Conservation (phyloP, 2,888 invertebrate genomes). For the Dasysyrphus albostriatus region DNA sequence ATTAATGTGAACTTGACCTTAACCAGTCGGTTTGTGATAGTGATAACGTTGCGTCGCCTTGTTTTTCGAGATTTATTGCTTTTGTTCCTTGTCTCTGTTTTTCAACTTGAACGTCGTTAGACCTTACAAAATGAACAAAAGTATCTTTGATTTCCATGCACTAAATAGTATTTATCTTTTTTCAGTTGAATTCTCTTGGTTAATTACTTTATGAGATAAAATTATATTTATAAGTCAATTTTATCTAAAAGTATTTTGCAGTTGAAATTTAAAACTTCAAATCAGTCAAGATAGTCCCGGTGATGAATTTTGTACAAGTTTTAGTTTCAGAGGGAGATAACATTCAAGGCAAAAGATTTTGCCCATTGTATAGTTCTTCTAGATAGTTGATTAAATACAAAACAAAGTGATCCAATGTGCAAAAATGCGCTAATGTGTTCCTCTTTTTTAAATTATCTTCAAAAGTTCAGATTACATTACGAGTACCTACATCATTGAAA, state of each 20-base stretch:
- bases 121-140: not conserved
- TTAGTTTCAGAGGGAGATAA: not conserved
- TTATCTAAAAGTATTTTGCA: not conserved
- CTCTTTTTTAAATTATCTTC: not conserved
- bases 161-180: not conserved
- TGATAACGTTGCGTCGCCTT: not conserved
- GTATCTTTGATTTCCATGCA: not conserved
- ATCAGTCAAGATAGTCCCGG: not conserved
- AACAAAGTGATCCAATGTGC: no score
- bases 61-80: not conserved
- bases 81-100: not conserved
- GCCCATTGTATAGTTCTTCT: not conserved
- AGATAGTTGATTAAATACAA: not conserved
- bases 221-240: not conserved
- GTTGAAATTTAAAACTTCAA: constrained; percentile 1
- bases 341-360: not conserved
- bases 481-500: no score
- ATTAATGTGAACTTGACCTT: constrained; percentile 1
- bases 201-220: constrained; percentile 14
- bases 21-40: not conserved
- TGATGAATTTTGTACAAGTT: not conserved
- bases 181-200: not conserved
- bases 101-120: not conserved
- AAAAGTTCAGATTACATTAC: not conserved
- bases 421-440: not conserved